Evolutionary conservation across 2,113 vertebrate species (phyloP).

Genomic region (Bufo bufo): DNA sequence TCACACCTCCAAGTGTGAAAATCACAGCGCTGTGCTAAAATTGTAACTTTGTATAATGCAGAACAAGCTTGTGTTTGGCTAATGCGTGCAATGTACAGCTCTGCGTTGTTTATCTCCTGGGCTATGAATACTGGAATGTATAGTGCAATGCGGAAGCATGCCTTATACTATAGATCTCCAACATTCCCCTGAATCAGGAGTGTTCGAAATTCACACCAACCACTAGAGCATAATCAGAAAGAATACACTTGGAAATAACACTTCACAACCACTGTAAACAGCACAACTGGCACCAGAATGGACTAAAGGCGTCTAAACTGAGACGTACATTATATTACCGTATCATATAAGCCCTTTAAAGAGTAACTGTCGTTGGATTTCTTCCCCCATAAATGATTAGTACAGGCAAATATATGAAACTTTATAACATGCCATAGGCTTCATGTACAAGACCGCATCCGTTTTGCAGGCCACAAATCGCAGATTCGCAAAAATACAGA

Average conservation of each 20-base stretch:
- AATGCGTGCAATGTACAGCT: neutral
- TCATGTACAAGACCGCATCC: no score
- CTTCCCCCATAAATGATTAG: no score
- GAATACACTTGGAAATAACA: neutral
- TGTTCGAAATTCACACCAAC: neutral
- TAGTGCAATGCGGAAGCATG: neutral
- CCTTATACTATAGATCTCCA: neutral
- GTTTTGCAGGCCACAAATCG: no score
- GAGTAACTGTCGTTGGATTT: no score
- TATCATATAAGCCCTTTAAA: no score
- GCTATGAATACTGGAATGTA: neutral
- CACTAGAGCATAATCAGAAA: neutral
- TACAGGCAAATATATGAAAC: no score
- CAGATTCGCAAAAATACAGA: no score
- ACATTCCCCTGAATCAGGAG: neutral
- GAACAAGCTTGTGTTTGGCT: neutral
- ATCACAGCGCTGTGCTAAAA: slow-evolving; percentile 51
- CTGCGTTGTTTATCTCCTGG: neutral
- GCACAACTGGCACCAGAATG: neutral
- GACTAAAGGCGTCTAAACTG: neutral
- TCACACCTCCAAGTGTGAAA: slow-evolving; percentile 54
- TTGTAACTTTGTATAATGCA: slow-evolving; percentile 43
- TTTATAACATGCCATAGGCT: no score
- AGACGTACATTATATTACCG: neutral
- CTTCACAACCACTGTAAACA: neutral